These are phyloP conservation scores for Tragelaphus buxtoni DNA, from an alignment of 2,113 vertebrate genomes.

Conservation along the genomic window DNA sequence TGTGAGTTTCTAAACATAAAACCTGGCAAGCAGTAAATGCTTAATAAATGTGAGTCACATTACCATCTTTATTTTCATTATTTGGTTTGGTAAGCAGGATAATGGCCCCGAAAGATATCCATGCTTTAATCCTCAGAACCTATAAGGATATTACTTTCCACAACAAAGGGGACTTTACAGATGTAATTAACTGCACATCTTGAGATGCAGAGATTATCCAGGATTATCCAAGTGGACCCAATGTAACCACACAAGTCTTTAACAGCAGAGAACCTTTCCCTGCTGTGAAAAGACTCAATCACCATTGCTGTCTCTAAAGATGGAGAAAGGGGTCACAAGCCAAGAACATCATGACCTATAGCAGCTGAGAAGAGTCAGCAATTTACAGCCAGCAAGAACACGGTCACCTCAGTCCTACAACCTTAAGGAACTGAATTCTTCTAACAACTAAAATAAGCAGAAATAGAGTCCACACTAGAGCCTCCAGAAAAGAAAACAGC, in stretches of 20 bases:
- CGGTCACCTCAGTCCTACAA: background rate
- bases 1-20: background rate
- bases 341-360: background rate
- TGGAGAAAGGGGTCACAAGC: background rate
- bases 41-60: no score
- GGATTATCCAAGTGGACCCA: background rate
- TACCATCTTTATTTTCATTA: background rate
- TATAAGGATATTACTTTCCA: background rate
- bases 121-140: background rate
- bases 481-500: background rate
- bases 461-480: no score
- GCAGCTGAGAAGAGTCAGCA: background rate
- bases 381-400: background rate
- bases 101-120: background rate
- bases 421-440: background rate
- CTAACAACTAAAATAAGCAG: background rate
- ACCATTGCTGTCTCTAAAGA: background rate
- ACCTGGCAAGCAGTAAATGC: background rate
- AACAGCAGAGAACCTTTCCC: background rate
- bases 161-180: background rate
- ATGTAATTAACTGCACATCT: background rate
- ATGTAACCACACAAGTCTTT: background rate
- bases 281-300: background rate
- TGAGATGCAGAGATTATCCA: background rate
- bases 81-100: background rate